Conservation (phyloP, 1,140 invertebrate genomes). For the Drosophila ironensis region DNA sequence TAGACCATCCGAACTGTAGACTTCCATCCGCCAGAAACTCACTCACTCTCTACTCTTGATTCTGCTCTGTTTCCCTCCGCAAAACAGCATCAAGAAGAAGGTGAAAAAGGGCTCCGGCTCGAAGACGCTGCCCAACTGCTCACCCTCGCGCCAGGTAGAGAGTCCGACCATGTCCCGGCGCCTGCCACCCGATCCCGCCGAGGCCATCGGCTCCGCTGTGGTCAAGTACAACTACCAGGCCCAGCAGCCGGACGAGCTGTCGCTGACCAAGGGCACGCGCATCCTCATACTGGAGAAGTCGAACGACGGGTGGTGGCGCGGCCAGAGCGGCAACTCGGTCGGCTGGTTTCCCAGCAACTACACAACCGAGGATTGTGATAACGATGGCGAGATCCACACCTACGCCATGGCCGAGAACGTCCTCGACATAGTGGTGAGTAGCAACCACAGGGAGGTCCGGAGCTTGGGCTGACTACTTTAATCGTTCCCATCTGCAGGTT, state of each 20-base stretch:
- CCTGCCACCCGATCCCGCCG: conserved; percentile 90
- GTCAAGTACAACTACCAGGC: conserved; percentile 99
- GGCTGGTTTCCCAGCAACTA: conserved; percentile 99
- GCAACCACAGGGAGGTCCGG: background rate
- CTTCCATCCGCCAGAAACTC: background rate
- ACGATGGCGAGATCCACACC: conserved; percentile 92
- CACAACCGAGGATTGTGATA: conserved; percentile 94
- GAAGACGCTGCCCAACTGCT: conserved; percentile 92
- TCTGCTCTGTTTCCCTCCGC: background rate
- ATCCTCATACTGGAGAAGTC: conserved; percentile 99
- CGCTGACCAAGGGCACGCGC: conserved; percentile 94
- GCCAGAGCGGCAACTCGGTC: conserved; percentile 90
- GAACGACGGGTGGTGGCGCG: conserved; percentile 99
- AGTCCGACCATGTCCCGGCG: conserved; percentile 89
- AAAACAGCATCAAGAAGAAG: conserved; percentile 94
- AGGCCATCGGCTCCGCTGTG: conserved; percentile 94
- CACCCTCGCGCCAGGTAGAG: conserved; percentile 89
- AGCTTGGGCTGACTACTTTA: too few relatives aligned
- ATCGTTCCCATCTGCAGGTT: conserved; percentile 81
- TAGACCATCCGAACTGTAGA: conserved; percentile 1
- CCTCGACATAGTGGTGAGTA: conserved; percentile 93
- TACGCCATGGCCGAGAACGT: conserved; percentile 96
- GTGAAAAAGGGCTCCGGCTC: conserved; percentile 93
- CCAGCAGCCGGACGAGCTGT: conserved; percentile 97
- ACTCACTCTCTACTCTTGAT: too few relatives aligned